Base-by-base conservation (phyloP, 2,113 vertebrate genomes). In the Phalacrocorax brasilianus region DNA sequence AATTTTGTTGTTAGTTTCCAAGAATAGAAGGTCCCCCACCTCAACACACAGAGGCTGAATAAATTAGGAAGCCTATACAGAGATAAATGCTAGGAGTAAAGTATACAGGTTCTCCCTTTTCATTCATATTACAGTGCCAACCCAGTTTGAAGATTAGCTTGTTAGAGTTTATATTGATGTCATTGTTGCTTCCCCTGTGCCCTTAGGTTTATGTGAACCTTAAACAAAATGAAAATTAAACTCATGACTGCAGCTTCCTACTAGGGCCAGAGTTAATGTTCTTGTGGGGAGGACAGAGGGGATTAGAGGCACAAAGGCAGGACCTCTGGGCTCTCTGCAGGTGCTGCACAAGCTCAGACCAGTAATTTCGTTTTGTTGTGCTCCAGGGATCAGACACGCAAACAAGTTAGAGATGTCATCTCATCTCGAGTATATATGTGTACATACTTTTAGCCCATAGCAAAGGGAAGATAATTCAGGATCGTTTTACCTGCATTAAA, bases 151-250 rank as follows among this genome's bases (percentile, higher is more conserved):
- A 92, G 78, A 92, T 88, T 19, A 91, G 45, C 68, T 93, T 50
- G 76, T 95, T 94, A 81, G 20, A 35, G 58, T 85, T 91, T 91
- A 44, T 87, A 72, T 79, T 11, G 56, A 92, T 87, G 91, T 58
- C 33, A 0, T 50, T 21, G 30, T 28, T 84, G 9, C 68, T 86
- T 75, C 85, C 82, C 68, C 47, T 33, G 44, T 68, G 63, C 76
- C 83, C 73, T 82, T 26, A 85, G 86, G 88, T 89, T 81, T 89
- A 35, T 42, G 52, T 66, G 85, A 78, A 75, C 56, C 73, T 93
- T 75, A 91, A 94, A 88, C 49, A 77, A 93, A 95, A 87, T 58
- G 47, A 93, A 96, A 95, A 89, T 94, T 86, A 92, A 91, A 81
- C 76, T 78, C 70, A 33, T 66, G 68, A 55, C 94, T 83, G 20